A percentile compares a stretch with the other conserved stretches of the same genome.
phyloP scores from a whole-genome alignment of 2,888 invertebrate genomes.

The Idaea biselata region DNA sequence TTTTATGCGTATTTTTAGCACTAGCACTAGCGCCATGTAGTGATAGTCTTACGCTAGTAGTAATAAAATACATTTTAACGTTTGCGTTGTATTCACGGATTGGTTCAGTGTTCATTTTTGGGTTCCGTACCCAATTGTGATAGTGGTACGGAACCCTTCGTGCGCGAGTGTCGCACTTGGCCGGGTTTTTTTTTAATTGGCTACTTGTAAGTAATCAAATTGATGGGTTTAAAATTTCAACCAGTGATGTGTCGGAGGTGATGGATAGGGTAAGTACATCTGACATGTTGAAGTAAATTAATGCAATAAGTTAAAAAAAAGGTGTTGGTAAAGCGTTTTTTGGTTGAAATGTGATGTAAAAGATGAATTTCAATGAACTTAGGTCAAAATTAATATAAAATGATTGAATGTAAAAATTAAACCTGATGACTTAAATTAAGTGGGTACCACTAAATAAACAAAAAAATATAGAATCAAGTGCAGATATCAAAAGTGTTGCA shows the following conservation, averaged over 20 bases:
- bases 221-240: constrained; percentile 38
- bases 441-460: not conserved
- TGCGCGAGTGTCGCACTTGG: no score
- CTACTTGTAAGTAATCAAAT: constrained; percentile 39
- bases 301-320: constrained; percentile 49
- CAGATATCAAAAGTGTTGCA: not conserved
- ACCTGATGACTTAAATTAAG: not conserved
- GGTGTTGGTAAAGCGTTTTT: constrained; percentile 39
- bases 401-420: not conserved
- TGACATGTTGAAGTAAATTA: constrained; percentile 19
- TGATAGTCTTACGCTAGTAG: no score
- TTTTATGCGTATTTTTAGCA: no score
- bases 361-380: not conserved
- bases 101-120: no score
- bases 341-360: not conserved
- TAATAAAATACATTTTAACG: no score
- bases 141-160: no score
- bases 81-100: no score
- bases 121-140: no score
- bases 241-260: constrained; percentile 6
- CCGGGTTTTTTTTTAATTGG: constrained; percentile 55
- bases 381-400: not conserved
- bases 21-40: no score
- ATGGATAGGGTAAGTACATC: constrained; percentile 15
- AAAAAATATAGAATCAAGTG: no score